Evolutionary conservation across 2,797 vertebrate genomes (phyloP), one percentile per base, ranked within the genome.

Genomic region (Pseudomugil gertrudae): DNA sequence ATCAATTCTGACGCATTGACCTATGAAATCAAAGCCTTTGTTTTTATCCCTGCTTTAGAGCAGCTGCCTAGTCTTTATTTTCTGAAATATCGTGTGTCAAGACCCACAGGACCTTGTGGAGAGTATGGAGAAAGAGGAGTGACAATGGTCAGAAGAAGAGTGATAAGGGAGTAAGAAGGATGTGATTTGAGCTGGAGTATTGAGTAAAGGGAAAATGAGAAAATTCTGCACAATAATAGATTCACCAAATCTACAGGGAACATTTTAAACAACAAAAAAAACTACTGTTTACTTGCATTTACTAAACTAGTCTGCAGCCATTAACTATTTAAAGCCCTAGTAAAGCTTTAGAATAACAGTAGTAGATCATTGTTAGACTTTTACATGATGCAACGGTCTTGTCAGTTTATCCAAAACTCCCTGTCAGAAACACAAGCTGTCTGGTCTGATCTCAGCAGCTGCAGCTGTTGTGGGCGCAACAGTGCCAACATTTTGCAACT

Each of bases 21-120:
- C 86, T 82, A 29, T 85, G 72, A 90, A 88, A 89, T 88, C 88
- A 90, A 91, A 90, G 85, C 58, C 50, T 69, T 45, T 81, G 29
- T 63, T 64, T 84, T 79, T 72, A 74, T 76, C 64, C 57, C 10
- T 2, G 32, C 65, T 71, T 66, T 78, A 71, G 74, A 61, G 54
- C 40, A 54, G 53, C 33, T 24, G 29, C 2, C 53, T 72, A 60
- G 32, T 66, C 40, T 69, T 72, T 51, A 1, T 72, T 72, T 60
- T 47, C 36, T 65, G 59, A 61, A 63, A 48, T 71, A 61, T 67
- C n/a, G 0, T 10, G 36, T 56, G 55, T 66, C 56, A 13, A 70
- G 74, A 71, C 40, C 66, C 47, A 63, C 51, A 61, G 69, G 66
- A 74, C 33, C 32, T 32, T 32, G 32, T 32, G 32, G 8, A 32